Percentiles rank a stretch among this genome's conserved stretches.
phyloP scores from a whole-genome alignment of 1,140 invertebrate species.

The Heterodera carotae region DNA sequence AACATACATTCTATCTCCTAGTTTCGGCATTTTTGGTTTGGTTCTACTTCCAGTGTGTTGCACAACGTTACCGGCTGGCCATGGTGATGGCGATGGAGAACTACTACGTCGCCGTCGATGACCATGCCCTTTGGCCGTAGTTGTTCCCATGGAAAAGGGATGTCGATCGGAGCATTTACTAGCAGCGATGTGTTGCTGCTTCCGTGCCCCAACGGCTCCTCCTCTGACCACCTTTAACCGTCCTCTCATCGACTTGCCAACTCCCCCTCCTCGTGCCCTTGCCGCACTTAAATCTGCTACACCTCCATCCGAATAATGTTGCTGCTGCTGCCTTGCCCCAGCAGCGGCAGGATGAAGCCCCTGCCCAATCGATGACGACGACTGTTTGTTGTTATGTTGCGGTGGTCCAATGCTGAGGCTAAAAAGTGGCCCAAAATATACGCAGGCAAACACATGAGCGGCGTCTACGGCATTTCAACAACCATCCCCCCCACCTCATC shows the following conservation, averaged over 20 bases:
- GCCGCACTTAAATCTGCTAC: no score
- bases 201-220: neutral
- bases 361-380: neutral
- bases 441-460: no score
- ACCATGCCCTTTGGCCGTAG: neutral
- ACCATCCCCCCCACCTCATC: neutral
- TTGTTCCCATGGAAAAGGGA: no score
- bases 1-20: no score
- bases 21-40: no score
- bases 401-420: neutral
- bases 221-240: neutral
- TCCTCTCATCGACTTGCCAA: neutral
- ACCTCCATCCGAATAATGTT: neutral
- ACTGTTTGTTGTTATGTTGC: neutral
- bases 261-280: no score
- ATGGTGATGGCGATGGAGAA: neutral
- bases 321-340: no score
- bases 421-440: neutral
- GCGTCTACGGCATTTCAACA: no score
- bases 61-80: neutral
- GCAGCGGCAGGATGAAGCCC: no score
- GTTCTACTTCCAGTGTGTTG: no score
- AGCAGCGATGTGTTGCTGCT: neutral
- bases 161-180: neutral
- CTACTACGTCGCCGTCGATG: neutral